phyloP scores from a whole-genome alignment of 2,113 vertebrate species.

The Chaetodon trifascialis region DNA sequence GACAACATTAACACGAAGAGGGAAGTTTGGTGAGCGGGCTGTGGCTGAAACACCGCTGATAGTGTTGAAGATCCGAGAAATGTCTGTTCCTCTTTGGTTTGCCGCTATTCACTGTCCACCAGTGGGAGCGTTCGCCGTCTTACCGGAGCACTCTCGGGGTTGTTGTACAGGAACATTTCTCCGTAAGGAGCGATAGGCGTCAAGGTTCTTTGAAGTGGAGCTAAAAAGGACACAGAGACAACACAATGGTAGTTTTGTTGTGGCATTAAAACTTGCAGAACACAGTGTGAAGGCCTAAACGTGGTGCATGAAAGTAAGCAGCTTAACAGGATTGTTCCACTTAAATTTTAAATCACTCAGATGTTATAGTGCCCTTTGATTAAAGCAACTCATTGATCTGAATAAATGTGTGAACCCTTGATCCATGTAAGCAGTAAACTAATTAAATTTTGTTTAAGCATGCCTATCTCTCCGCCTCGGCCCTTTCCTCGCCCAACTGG shows the following conservation, averaged over 20 bases:
- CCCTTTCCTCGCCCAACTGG: conserved; percentile 35
- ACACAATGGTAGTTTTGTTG: conserved; percentile 47
- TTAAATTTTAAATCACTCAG: conserved; percentile 52
- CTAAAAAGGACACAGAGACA: conserved; percentile 69
- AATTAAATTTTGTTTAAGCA: conserved; percentile 56
- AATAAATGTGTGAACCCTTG: conserved; percentile 52
- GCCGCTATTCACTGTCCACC: conserved; percentile 45
- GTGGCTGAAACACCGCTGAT: conserved; percentile 45
- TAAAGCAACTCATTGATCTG: conserved; percentile 59
- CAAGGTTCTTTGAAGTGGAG: conserved; percentile 75
- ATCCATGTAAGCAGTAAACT: conserved; percentile 50
- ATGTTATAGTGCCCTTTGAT: conserved; percentile 63
- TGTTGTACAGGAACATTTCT: conserved; percentile 90
- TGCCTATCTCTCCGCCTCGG: conserved; percentile 41
- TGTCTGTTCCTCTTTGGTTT: conserved; percentile 64
- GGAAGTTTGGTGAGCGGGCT: conserved; percentile 23
- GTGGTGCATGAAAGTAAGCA: conserved; percentile 34
- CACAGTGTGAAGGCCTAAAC: conserved; percentile 35
- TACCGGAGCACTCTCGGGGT: conserved; percentile 83
- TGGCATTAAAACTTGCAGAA: conserved; percentile 29
- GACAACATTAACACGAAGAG: conserved; percentile 35
- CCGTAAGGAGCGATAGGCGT: conserved; percentile 90
- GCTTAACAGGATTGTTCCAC: conserved; percentile 58
- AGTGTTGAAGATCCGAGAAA: conserved; percentile 57
- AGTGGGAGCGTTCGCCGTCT: conserved; percentile 60